Evolutionary conservation across 2,113 vertebrate species (phyloP), one percentile per base, ranked within the genome.

Genomic region (Progne subis): DNA sequence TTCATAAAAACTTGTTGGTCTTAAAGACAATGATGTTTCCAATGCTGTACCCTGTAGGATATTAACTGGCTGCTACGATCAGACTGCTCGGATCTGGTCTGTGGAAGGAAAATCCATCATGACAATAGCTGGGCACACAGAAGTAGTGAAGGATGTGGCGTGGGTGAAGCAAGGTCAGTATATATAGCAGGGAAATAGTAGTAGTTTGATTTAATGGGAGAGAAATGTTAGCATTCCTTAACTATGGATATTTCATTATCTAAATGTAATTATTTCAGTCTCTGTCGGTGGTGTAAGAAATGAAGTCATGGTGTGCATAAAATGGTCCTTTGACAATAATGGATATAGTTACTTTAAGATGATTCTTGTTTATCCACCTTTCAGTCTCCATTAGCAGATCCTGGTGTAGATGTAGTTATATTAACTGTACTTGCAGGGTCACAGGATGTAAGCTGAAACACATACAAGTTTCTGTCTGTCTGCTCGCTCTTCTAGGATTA

Each of bases 71-170:
- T 99, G 98, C 49, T 99, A 99, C 0, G 99, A 99, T 96, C 99
- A 99, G 93, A 99, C 99, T 6, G 99, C 99, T 83, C 98, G 97
- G 82, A 99, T 99, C 93, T 99, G 99, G 99, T 99, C 99, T n/a
- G 94, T 98, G 63, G 99, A 99, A 96, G 99, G 99, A 60, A 99
- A 99, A 94, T 97, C 98, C 5, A 96, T 99, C 88, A 97, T 98
- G 96, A 99, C 99, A 6, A 81, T 99, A 95, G 98, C 98, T 14
- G 99, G 99, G 90, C 99, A 99, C 93, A 98, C 98, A 24, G 99
- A 99, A 10, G 99, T 99, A 41, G 99, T 99, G 57, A 99, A 99
- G 98, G 99, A 99, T 70, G 99, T 99, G 60, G 98, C 98, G 4
- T 99, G 99, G 99, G 98, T 99, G 44, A 99, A 99, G 90, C 99